Evolutionary conservation across 2,797 vertebrate species (phyloP).

Genomic region (Cryptoprocta ferox): DNA sequence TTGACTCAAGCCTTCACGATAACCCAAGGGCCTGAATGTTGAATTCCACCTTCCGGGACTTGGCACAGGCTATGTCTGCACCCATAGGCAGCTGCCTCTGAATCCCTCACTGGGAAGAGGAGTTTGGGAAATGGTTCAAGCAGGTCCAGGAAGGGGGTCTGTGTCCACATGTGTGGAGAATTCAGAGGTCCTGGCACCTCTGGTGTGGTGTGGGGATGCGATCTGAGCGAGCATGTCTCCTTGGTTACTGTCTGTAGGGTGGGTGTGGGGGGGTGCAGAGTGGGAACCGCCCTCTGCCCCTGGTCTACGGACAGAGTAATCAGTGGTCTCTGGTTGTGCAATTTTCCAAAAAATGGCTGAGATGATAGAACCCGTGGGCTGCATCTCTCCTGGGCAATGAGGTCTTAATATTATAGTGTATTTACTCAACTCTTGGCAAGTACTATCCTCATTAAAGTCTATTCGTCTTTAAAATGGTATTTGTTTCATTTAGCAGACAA

Average conservation of each 20-base stretch:
- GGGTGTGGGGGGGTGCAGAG: neutral
- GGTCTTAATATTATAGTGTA: neutral
- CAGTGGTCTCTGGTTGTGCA: neutral
- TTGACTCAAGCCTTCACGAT: rapidly evolving
- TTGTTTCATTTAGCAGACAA: neutral
- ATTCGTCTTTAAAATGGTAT: neutral
- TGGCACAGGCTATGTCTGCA: rapidly evolving
- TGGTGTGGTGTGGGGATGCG: rapidly evolving
- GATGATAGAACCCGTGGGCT: neutral
- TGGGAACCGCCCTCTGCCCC: neutral
- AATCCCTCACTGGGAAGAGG: neutral
- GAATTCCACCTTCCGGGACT: neutral
- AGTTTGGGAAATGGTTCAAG: rapidly evolving
- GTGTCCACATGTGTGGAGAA: rapidly evolving
- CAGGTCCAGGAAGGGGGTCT: neutral
- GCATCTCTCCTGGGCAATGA: rapidly evolving
- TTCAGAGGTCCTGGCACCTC: neutral
- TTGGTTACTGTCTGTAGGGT: too few species aligned
- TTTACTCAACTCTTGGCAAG: neutral
- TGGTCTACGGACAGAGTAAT: neutral
- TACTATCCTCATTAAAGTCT: neutral
- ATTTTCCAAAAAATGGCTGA: neutral
- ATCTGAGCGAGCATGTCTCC: rapidly evolving
- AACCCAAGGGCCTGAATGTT: neutral
- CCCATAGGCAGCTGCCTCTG: too few species aligned